Conservation (phyloP, 2,113 vertebrate genomes). For the Amphiprion percula region DNA sequence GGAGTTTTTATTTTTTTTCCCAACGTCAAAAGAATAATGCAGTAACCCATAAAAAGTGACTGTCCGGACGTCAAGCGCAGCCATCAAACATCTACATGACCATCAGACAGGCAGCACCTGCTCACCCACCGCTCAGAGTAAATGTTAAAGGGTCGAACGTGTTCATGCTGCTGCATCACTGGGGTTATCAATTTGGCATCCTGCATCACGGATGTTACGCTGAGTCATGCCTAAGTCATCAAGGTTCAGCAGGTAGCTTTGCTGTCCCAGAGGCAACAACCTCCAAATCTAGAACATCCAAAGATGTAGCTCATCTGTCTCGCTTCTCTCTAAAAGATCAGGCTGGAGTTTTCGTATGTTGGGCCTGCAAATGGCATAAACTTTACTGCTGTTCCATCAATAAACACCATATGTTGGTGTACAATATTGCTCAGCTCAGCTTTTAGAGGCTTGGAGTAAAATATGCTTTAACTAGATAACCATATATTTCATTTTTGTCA, state of each 20-base stretch:
- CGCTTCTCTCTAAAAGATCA: background rate
- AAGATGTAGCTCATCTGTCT: background rate
- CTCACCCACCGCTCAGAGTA: conserved; percentile 17
- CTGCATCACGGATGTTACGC: conserved; percentile 27
- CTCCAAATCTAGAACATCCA: background rate
- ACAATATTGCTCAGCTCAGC: background rate
- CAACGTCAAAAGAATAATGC: conserved; percentile 49
- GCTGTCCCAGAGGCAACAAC: conserved; percentile 11
- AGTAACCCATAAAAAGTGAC: conserved; percentile 35
- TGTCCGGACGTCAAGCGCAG: background rate
- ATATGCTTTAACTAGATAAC: background rate
- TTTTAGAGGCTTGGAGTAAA: background rate
- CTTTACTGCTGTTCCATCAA: background rate
- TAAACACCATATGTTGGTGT: background rate
- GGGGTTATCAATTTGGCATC: conserved; percentile 39
- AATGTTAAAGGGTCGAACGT: conserved; percentile 50
- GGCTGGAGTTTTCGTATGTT: background rate
- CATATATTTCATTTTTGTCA: no score
- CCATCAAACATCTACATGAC: conserved; percentile 14
- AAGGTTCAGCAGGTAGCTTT: conserved; percentile 20
- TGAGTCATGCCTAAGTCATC: conserved; percentile 24
- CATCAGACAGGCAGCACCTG: conserved; percentile 42
- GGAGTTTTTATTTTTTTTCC: background rate
- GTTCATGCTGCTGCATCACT: conserved; percentile 8
- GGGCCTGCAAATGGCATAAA: background rate